Evolutionary conservation across 2,797 vertebrate genomes (phyloP), one percentile per base, ranked within the genome.

Genomic region (Paratrypauchen microcephalus): DNA sequence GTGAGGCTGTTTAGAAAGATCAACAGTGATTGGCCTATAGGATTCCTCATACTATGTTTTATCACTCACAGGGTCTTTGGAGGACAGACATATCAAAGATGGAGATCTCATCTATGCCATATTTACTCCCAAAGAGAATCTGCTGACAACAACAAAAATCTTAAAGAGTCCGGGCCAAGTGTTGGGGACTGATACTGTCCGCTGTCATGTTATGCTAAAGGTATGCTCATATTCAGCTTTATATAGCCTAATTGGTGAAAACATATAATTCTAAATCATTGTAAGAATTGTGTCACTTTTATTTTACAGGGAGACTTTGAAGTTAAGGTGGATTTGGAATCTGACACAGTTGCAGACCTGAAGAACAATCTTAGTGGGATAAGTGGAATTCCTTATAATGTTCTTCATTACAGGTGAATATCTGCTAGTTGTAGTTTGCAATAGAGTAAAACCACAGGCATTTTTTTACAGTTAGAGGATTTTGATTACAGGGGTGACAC

Each of bases 121-220:
- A 4, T 90, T 92, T 54, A 92, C 90, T 4, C 78, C 85, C 0
- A 87, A 28, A 0, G 70, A 83, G 26, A 92, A 92, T 65, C 50
- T 92, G 18, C 66, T 18, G 41, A 48, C 45, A 65, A 9, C 19
- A 3, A 4, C 24, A 30, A 50, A 50, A 8, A 48, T 7, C 4
- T 9, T 2, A 16, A 30, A 0, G 8, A 28, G 1, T 16, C 24
- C 2, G 5, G 24, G 2, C 2, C 6, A 24, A 65, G 6, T 18
- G 13, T 30, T 30, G 2, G 63, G 63, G 19, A 65, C 45, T 3
- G 39, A 85, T 45, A 55, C 59, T 1, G 68, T 92, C 26, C 77
- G 7, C 45, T 92, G 90, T 1, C 86, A 88, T 70, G 62, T 91
- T 55, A 92, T 92, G 89, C 77, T 91, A 4, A 89, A 78, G 78